These are phyloP conservation scores for Acanthococcus lagerstroemiae DNA, from an alignment of 2,888 invertebrate species.

Conservation along the genomic window DNA sequence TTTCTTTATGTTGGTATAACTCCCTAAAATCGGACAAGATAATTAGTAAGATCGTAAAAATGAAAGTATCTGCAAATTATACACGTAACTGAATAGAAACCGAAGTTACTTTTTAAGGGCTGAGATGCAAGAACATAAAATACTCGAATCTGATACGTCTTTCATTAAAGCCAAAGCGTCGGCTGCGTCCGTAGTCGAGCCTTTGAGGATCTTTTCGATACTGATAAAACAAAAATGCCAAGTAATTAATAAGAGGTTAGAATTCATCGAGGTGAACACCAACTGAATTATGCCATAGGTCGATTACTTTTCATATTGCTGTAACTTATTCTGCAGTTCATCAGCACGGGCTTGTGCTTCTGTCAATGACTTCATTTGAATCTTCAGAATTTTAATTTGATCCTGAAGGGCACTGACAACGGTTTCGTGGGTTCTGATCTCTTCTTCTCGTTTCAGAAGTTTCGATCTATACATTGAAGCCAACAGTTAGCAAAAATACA, in stretches of 20 bases:
- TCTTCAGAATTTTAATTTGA: slow-evolving; percentile 31
- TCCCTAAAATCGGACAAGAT: slow-evolving; percentile 15
- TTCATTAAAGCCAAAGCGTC: slow-evolving; percentile 20
- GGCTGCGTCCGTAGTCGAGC: slow-evolving; percentile 10
- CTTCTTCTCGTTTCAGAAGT: slow-evolving; percentile 31
- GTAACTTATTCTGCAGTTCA: slow-evolving; percentile 30
- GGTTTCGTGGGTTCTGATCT: slow-evolving; percentile 26
- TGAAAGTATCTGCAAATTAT: neutral
- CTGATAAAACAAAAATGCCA: neutral
- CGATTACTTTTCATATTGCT: slow-evolving; percentile 32
- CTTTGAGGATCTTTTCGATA: slow-evolving; percentile 17
- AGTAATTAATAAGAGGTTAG: neutral
- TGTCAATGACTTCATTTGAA: slow-evolving; percentile 27
- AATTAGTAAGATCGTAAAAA: neutral
- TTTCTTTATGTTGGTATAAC: slow-evolving; percentile 29
- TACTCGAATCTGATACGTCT: slow-evolving; percentile 5
- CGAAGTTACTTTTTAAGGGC: slow-evolving; percentile 7
- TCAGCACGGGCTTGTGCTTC: slow-evolving; percentile 27
- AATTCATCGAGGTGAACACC: neutral
- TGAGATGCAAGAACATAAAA: slow-evolving; percentile 17
- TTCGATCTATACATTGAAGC: slow-evolving; percentile 14
- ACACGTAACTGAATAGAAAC: neutral
- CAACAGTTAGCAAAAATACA: slow-evolving; percentile 1
- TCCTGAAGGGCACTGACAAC: slow-evolving; percentile 31
- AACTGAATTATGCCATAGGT: neutral